Base-by-base conservation (phyloP, 2,888 invertebrate species). In the Craniophora ligustri region DNA sequence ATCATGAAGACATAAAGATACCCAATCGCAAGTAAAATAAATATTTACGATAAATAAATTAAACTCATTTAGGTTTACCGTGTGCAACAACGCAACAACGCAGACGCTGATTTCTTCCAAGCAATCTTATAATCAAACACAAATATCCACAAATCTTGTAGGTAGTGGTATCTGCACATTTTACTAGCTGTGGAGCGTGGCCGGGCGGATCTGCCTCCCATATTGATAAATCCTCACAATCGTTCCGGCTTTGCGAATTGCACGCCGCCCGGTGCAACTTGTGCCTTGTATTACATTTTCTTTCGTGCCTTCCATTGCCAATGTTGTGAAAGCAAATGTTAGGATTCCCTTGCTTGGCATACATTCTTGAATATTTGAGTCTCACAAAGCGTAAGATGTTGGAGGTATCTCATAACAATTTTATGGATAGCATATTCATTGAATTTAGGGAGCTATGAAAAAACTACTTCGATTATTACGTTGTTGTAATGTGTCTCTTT, bases 141-240 rank as follows among this genome's bases (percentile, higher is more conserved):
- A 50, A 68, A 68, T 64, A 57, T 68, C 66, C 67, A 67, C 72
- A 77, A 80, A 80, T 79, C 75, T 75, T 38, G 51, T 48, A 30
- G 44, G 53, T 48, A 32, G 44, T 28, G 44, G 47, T 71, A 77
- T 73, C 73, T 59, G 66, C 60, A 71, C 70, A 41, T 68, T 73
- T 72, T 74, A 73, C 67, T 64, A 74, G 73, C 71, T 68, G 63
- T 63, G 73, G 56, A 66, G 57, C 51, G 54, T 48, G 56, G 38
- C 71, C 74, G 66, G 75, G 77, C 75, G 74, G 82, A 87, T 84
- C 82, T 80, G 73, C 78, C 75, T 75, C 76, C 82, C 82, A 81
- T 88, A 85, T 88, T 85, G 88, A 84, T 85, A 90, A 90, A 89
- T 89, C 89, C 90, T 80, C 75, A 89, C 87, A 86, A 89, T 87